These are phyloP conservation scores for Pantherophis vulpinus DNA, from an alignment of 2,797 vertebrate species.

Conservation along the genomic window DNA sequence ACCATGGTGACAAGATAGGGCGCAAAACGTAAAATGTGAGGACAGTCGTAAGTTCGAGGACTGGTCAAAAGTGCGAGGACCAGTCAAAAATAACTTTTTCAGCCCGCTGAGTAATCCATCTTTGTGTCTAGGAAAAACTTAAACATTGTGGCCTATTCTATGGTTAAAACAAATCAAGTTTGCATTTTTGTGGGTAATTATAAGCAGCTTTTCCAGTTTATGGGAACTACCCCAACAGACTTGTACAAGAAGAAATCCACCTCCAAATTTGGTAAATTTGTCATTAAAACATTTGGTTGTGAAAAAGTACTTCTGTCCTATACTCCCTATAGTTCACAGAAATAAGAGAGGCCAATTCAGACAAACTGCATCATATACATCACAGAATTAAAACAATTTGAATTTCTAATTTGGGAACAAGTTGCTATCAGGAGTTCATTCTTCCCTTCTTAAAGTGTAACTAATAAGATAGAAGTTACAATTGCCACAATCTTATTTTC, in stretches of 20 bases:
- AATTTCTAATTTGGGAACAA: background rate
- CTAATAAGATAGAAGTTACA: constrained; percentile 9
- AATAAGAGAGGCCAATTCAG: background rate
- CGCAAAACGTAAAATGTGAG: too few relatives aligned
- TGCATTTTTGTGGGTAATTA: background rate
- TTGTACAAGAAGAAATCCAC: background rate
- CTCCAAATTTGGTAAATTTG: background rate
- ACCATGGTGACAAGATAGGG: too few relatives aligned
- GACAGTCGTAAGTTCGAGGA: too few relatives aligned
- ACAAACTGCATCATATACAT: background rate
- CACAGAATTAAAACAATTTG: background rate
- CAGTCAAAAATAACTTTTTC: too few relatives aligned
- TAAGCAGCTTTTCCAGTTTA: background rate
- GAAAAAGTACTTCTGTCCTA: background rate
- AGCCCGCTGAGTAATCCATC: too few relatives aligned
- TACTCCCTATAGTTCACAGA: background rate
- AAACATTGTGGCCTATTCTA: background rate
- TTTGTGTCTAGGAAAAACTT: background rate
- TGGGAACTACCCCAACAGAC: background rate
- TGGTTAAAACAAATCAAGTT: background rate
- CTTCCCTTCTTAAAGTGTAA: background rate
- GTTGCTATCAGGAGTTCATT: background rate
- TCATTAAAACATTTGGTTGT: background rate
- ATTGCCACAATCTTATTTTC: background rate
- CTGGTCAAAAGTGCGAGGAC: too few relatives aligned